phyloP scores from a whole-genome alignment of 2,888 invertebrate genomes.

The Thecophora atra region DNA sequence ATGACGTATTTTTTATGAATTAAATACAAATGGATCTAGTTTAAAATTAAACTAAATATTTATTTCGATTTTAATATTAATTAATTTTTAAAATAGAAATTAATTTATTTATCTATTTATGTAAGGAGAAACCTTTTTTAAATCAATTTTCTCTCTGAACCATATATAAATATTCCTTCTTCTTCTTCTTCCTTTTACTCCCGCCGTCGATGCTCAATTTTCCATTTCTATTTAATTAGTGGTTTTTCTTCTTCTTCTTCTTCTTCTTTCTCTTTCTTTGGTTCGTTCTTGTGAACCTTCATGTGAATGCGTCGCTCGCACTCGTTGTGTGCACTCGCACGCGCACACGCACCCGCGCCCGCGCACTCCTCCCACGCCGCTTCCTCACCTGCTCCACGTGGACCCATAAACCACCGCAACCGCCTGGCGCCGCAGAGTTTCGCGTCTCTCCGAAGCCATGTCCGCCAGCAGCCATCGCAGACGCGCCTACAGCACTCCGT shows the following conservation, averaged over 20 bases:
- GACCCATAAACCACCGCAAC: constrained; percentile 1
- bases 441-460: constrained; percentile 53
- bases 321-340: neutral
- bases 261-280: constrained; percentile 39
- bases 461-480: constrained; percentile 52
- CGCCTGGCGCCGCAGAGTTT: constrained; percentile 39
- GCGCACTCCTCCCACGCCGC: neutral
- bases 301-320: neutral
- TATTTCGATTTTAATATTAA: neutral
- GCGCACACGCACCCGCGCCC: neutral
- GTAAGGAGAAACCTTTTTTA: too few species aligned
- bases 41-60: neutral
- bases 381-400: neutral
- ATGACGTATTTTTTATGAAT: too few species aligned
- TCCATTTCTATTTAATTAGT: constrained; percentile 25
- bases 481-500: constrained; percentile 60
- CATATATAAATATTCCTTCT: neutral
- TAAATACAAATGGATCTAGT: too few species aligned
- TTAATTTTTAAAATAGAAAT: neutral
- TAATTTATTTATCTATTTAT: too few species aligned
- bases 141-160: too few species aligned
- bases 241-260: constrained; percentile 38
- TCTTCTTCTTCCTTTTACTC: too few species aligned
- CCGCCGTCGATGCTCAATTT: neutral
- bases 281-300: constrained; percentile 14